Conservation (phyloP, 2,888 invertebrate genomes). For the Achlya flavicornis region DNA sequence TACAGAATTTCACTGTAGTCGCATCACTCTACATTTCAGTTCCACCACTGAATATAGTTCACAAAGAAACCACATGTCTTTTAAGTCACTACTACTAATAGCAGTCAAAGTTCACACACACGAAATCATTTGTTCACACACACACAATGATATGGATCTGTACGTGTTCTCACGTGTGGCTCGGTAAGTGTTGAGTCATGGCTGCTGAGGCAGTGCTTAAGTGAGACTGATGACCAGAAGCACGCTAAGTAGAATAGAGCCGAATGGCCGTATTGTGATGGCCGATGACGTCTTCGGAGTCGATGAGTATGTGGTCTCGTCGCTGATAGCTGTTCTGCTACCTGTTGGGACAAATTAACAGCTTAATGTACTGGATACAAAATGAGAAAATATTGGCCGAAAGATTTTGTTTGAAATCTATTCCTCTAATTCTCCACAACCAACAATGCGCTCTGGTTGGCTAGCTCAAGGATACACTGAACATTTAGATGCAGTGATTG, state of each 20-base stretch:
- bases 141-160: slow-evolving; percentile 62
- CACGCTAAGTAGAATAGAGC: slow-evolving; percentile 38
- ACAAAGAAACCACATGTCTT: slow-evolving; percentile 44
- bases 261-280: slow-evolving; percentile 34
- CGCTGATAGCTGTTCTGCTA: slow-evolving; percentile 33
- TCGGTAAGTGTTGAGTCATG: slow-evolving; percentile 32
- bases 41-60: slow-evolving; percentile 14
- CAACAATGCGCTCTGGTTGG: too few relatives aligned
- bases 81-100: slow-evolving; percentile 47
- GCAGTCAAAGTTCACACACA: slow-evolving; percentile 40
- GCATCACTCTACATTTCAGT: slow-evolving; percentile 16
- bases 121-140: slow-evolving; percentile 35
- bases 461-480: too few relatives aligned
- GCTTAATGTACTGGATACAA: background rate
- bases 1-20: slow-evolving; percentile 5
- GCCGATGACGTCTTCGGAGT: slow-evolving; percentile 58
- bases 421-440: too few relatives aligned
- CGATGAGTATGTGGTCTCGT: slow-evolving; percentile 56
- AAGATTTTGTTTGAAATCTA: too few relatives aligned
- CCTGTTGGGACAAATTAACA: slow-evolving; percentile 22
- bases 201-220: slow-evolving; percentile 36
- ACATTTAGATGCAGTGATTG: too few relatives aligned
- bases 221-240: slow-evolving; percentile 44
- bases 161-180: slow-evolving; percentile 30
- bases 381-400: background rate